Evolutionary conservation across 2,113 vertebrate genomes (phyloP).

Genomic region (Dryoscopus gambensis): DNA sequence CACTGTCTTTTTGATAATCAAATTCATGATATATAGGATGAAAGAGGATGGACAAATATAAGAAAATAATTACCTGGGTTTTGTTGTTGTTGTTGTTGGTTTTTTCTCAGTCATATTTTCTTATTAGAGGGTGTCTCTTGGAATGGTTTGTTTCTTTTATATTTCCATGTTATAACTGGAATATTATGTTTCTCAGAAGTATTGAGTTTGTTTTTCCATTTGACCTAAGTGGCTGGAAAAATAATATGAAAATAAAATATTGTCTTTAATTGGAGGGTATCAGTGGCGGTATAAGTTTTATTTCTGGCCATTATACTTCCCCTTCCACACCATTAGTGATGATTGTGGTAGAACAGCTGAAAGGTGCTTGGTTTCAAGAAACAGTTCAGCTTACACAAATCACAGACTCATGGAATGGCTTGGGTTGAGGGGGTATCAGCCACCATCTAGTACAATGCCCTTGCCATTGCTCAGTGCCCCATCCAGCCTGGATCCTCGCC

Average conservation of each 20-base stretch:
- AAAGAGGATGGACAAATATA: neutral
- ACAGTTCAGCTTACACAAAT: neutral
- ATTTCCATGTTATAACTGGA: neutral
- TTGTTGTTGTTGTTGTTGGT: too few species aligned
- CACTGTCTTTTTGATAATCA: neutral
- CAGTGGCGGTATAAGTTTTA: neutral
- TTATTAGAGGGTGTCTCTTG: neutral
- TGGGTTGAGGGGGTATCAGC: neutral
- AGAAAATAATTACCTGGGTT: neutral
- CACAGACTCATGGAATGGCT: neutral
- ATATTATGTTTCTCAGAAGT: neutral
- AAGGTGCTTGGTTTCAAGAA: neutral
- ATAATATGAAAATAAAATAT: neutral
- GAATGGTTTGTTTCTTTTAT: neutral
- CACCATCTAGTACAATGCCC: too few species aligned
- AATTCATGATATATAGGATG: neutral
- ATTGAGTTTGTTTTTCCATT: neutral
- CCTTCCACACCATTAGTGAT: neutral
- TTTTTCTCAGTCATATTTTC: neutral
- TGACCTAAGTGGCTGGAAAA: neutral
- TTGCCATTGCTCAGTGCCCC: neutral
- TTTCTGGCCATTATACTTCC: neutral
- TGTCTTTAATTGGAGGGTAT: neutral
- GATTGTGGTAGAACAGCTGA: neutral
- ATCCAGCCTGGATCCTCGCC: neutral